A percentile compares a stretch with the other conserved stretches of the same genome.
phyloP scores from a whole-genome alignment of 2,113 vertebrate species.

The Vulpes vulpes region DNA sequence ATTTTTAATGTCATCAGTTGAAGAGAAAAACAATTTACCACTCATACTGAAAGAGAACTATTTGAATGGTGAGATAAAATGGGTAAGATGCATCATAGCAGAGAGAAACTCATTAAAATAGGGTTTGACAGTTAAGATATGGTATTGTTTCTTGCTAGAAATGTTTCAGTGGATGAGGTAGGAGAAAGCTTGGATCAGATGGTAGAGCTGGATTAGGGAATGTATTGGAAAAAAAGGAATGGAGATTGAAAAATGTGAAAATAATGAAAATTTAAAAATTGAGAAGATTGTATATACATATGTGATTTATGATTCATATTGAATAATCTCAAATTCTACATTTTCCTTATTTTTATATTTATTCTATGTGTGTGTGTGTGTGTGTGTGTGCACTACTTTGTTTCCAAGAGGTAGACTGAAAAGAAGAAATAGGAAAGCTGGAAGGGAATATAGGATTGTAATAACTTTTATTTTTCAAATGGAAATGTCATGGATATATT shows the following conservation, averaged over 20 bases:
- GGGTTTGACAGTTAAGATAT: not conserved
- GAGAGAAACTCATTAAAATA: not conserved
- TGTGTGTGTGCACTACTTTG: not conserved
- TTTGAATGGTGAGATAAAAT: not conserved
- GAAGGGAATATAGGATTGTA: not conserved
- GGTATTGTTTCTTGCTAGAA: not conserved
- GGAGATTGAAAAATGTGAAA: not conserved
- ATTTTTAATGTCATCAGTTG: not conserved
- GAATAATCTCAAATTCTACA: not conserved
- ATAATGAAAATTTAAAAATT: not conserved
- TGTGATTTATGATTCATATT: not conserved
- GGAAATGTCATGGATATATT: not conserved
- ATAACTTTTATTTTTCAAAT: not conserved
- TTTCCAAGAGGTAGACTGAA: not conserved
- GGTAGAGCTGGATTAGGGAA: not conserved
- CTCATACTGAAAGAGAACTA: not conserved
- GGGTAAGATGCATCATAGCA: not conserved
- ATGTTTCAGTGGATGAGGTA: not conserved
- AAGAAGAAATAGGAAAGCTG: not conserved
- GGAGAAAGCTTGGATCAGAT: not conserved
- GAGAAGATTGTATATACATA: not conserved
- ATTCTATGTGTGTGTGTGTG: not conserved
- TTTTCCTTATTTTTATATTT: not conserved
- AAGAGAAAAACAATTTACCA: not conserved
- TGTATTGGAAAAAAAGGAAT: not conserved